These are phyloP conservation scores for Meteorus colon DNA, from an alignment of 2,888 invertebrate species.

Conservation along the genomic window DNA sequence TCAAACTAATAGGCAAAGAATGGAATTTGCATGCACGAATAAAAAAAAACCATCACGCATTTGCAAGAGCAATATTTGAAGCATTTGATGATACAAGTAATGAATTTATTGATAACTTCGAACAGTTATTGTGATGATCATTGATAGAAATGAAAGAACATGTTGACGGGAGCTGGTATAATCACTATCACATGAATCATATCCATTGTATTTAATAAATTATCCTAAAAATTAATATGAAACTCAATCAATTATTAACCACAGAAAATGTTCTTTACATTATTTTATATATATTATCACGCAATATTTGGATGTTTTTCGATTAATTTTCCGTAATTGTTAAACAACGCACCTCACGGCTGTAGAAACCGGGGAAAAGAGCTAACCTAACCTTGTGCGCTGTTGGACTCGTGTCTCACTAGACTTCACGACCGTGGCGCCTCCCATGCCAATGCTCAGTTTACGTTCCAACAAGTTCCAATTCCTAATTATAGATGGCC, in stretches of 20 bases:
- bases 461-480: background rate
- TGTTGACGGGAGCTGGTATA: conserved; percentile 39
- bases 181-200: conserved; percentile 5
- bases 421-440: background rate
- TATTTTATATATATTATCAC: conserved; percentile 43
- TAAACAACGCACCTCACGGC: conserved; percentile 62
- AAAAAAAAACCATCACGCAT: background rate
- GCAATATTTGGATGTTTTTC: conserved; percentile 61
- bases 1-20: background rate
- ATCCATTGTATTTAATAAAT: conserved; percentile 35
- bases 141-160: conserved; percentile 29
- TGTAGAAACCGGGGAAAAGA: conserved; percentile 64
- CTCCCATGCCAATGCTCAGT: background rate
- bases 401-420: conserved; percentile 5
- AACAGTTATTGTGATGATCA: background rate
- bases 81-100: too few species aligned
- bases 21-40: background rate
- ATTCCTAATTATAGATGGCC: background rate
- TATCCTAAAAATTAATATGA: conserved; percentile 42
- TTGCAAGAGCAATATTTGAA: too few species aligned
- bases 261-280: conserved; percentile 35
- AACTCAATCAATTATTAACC: conserved; percentile 32
- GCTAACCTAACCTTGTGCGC: conserved; percentile 56
- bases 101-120: too few species aligned
- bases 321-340: conserved; percentile 59